A percentile compares a stretch with the other conserved stretches of the same genome.
Conservation (phyloP, 2,113 vertebrate genomes). For the Elephantulus edwardii region DNA sequence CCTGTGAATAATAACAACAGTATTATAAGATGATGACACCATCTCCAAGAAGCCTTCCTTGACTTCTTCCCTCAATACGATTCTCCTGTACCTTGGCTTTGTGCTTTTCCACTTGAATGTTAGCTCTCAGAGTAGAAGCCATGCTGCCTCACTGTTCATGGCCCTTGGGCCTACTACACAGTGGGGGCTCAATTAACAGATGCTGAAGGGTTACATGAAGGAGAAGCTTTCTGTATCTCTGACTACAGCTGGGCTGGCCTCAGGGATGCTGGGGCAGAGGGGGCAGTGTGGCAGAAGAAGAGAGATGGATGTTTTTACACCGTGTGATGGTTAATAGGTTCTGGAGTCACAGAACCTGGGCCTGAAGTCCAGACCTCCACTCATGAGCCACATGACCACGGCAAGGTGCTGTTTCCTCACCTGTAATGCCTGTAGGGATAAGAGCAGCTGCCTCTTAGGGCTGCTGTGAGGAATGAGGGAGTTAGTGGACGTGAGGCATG, state of each 20-base stretch:
- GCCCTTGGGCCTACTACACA: background rate
- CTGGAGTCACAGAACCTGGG: background rate
- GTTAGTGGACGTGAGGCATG: background rate
- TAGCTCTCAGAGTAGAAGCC: background rate
- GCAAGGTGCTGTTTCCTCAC: background rate
- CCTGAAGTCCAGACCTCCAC: background rate
- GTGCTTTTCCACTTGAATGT: background rate
- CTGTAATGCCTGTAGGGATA: background rate
- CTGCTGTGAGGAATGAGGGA: background rate
- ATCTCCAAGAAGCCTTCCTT: constrained; percentile 25
- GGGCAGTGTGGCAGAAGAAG: background rate
- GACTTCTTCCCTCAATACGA: background rate
- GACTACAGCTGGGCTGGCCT: background rate
- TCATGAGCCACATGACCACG: background rate
- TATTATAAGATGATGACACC: background rate
- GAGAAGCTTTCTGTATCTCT: background rate
- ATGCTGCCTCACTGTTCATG: background rate
- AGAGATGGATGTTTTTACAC: background rate
- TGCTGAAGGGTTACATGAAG: background rate
- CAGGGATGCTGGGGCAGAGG: background rate
- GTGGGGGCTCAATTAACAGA: background rate
- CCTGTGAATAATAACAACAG: background rate
- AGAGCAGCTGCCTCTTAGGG: background rate
- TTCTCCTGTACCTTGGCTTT: background rate
- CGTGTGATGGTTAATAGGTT: background rate